phyloP scores from a whole-genome alignment of 2,797 vertebrate genomes.

The Selene dorsalis region DNA sequence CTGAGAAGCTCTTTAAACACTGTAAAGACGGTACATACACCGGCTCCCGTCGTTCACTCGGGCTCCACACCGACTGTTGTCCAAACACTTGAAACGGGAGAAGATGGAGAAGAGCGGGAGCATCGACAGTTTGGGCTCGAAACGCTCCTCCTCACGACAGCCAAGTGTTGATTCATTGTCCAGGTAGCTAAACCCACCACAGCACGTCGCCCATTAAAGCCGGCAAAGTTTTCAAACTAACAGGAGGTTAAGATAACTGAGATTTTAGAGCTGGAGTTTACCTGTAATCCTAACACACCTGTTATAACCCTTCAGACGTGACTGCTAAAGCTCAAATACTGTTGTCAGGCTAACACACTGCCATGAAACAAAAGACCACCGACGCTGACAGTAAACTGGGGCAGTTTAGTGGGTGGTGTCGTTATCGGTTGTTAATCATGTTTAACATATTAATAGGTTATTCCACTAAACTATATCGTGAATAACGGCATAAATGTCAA shows the following conservation, averaged over 20 bases:
- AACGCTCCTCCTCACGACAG: slow-evolving; percentile 81
- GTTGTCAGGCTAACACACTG: background rate
- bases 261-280: background rate
- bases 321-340: background rate
- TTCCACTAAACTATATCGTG: too few relatives aligned
- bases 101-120: slow-evolving; percentile 85
- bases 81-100: background rate
- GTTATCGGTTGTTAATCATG: too few relatives aligned
- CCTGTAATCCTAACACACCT: fast-evolving
- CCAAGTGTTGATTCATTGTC: slow-evolving; percentile 85
- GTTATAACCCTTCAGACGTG: background rate
- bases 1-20: slow-evolving; percentile 42
- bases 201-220: background rate
- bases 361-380: background rate
- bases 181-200: slow-evolving; percentile 74
- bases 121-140: slow-evolving; percentile 83
- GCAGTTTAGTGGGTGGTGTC: background rate
- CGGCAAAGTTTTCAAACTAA: slow-evolving; percentile 44
- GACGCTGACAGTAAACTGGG: background rate
- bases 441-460: background rate
- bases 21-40: background rate
- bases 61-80: background rate
- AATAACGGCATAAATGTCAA: background rate
- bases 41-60: background rate
- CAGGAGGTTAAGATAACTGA: background rate